Percentiles rank a stretch among this genome's conserved stretches.
These are phyloP conservation scores for Ferrisia virgata DNA, from an alignment of 2,888 invertebrate species.

Conservation along the genomic window DNA sequence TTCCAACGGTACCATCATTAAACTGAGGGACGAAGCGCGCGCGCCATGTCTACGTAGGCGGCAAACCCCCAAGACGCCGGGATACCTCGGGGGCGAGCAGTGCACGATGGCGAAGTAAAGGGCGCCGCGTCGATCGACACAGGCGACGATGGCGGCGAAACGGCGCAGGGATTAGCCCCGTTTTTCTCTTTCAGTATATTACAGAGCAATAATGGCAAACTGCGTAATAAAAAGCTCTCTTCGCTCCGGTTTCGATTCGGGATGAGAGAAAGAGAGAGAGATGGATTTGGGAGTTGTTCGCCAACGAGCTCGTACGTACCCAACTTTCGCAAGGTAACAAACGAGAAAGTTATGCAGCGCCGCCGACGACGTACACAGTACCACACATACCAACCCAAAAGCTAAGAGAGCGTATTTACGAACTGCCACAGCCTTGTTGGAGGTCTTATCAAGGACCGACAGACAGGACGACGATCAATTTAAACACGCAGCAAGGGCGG, in stretches of 20 bases:
- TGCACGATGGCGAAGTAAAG: not conserved
- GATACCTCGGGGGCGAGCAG: no score
- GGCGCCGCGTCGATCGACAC: not conserved
- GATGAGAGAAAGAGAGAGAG: not conserved
- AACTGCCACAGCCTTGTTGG: not conserved
- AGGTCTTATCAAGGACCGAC: not conserved
- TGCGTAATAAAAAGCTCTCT: constrained; percentile 11
- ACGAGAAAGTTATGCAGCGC: not conserved
- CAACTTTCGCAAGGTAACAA: constrained; percentile 12
- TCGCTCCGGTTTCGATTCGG: not conserved
- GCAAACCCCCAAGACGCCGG: not conserved
- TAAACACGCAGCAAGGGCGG: not conserved
- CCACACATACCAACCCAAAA: no score
- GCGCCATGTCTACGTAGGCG: constrained; percentile 35
- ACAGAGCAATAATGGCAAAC: not conserved
- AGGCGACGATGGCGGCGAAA: no score
- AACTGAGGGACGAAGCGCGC: constrained; percentile 33
- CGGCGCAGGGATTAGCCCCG: not conserved
- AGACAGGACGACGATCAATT: not conserved
- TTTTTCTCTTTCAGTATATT: not conserved
- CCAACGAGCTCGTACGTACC: not conserved
- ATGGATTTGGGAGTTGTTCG: not conserved
- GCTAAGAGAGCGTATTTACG: constrained; percentile 20
- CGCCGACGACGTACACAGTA: no score
- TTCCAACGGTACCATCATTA: constrained; percentile 43